Evolutionary conservation across 2,797 vertebrate genomes (phyloP), one percentile per base, ranked within the genome.

Genomic region (Pangasius mekongensis): DNA sequence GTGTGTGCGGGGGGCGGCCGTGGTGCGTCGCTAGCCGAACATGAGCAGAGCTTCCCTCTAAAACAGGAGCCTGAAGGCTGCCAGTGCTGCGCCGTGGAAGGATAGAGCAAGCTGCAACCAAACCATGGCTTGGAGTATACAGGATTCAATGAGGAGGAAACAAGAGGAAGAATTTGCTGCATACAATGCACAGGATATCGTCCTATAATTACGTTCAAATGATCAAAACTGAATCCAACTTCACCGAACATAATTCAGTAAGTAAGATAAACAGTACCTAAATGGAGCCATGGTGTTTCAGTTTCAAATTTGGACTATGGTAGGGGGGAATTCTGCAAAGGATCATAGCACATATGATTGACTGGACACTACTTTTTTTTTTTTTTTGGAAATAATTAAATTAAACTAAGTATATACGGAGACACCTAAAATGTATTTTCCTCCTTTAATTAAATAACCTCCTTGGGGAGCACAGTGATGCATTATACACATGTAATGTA

Each of bases 61-160:
- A 94, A 96, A 96, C 96, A 95, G 94, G 95, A 96, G 95, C 95
- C 94, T 96, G 95, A 91, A 97, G 94, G 95, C 95, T 93, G 92
- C 94, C 94, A 95, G 94, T 94, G 95, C 95, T 91, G 94, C 94
- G 93, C 94, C 91, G 93, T 96, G 95, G 94, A 86, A 92, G 90
- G 87, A 87, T 87, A 89, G 73, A 52, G 88, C 83, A 56, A 89
- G 77, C 80, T 86, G 84, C 76, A 86, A 81, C 27, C 84, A 96
- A 96, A 95, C 92, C 90, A 78, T 56, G 96, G 93, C 93, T 81
- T 90, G 94, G 96, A 95, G 52, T 89, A 0, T 49, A 87, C 52
- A 22, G 91, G 83, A 88, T 76, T 85, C 71, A 16, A 7, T 56
- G 24, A 56, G 58, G 30, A 56, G 30, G 58, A 43, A 64, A 18